Percentiles rank a stretch among this genome's conserved stretches.
phyloP scores from a whole-genome alignment of 2,888 invertebrate species.

The Empis livida region DNA sequence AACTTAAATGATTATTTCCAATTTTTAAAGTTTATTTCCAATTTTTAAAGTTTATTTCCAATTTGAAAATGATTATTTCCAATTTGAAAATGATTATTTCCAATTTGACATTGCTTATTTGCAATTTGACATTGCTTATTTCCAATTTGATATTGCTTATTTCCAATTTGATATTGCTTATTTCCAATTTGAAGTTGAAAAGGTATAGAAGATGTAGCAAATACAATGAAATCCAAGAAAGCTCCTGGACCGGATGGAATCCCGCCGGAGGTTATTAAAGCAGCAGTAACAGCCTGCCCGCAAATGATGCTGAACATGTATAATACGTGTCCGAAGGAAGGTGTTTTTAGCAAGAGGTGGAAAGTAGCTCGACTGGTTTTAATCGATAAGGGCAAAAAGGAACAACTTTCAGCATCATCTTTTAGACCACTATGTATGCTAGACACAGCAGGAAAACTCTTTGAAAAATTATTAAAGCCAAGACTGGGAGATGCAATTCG shows the following conservation, averaged over 20 bases:
- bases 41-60: no score
- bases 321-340: slow-evolving; percentile 5
- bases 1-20: no score
- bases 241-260: slow-evolving; percentile 6
- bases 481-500: slow-evolving; percentile 1
- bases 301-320: slow-evolving; percentile 5
- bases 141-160: no score
- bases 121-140: no score
- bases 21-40: no score
- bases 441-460: slow-evolving; percentile 3
- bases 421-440: slow-evolving; percentile 3
- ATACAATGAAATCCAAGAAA: no score
- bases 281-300: slow-evolving; percentile 1
- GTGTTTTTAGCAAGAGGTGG: slow-evolving; percentile 5
- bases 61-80: no score
- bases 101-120: no score
- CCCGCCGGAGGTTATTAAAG: slow-evolving; percentile 7
- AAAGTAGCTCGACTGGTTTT: slow-evolving; percentile 7
- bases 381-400: slow-evolving; percentile 6
- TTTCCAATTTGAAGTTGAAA: no score
- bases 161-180: no score
- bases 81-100: no score
- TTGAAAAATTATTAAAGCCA: slow-evolving; percentile 5
- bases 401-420: slow-evolving; percentile 5
- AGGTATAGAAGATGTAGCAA: no score